Percentiles rank a stretch among this genome's conserved stretches.
These are phyloP conservation scores for Ennomos quercinarius DNA, from an alignment of 2,888 invertebrate species.

Conservation along the genomic window DNA sequence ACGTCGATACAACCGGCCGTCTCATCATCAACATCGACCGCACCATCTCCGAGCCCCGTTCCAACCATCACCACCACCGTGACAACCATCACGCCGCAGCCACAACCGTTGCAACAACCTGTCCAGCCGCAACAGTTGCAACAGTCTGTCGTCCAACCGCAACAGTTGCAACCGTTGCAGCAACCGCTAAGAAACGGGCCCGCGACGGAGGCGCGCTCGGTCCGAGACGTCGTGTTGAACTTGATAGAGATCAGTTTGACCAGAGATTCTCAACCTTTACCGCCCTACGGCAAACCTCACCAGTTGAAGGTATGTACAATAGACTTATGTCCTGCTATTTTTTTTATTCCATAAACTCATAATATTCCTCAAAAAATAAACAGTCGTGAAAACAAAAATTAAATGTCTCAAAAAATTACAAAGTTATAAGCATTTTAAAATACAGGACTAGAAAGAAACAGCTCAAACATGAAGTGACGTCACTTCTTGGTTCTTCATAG, in stretches of 20 bases:
- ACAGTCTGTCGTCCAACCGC: background rate
- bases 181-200: constrained; percentile 52
- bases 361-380: too few relatives aligned
- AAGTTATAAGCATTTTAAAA: too few relatives aligned
- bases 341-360: too few relatives aligned
- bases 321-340: too few relatives aligned
- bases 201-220: constrained; percentile 86
- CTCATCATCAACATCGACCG: constrained; percentile 73
- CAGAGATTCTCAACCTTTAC: constrained; percentile 85
- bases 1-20: constrained; percentile 45
- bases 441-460: too few relatives aligned
- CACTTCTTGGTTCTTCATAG: too few relatives aligned
- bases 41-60: constrained; percentile 48
- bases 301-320: constrained; percentile 55
- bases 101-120: constrained; percentile 28
- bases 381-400: too few relatives aligned
- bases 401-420: too few relatives aligned
- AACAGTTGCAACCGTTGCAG: constrained; percentile 13
- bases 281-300: constrained; percentile 62
- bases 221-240: constrained; percentile 92
- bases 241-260: constrained; percentile 93
- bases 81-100: constrained; percentile 11
- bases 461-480: too few relatives aligned
- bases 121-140: constrained; percentile 1
- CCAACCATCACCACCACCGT: constrained; percentile 4